These are phyloP conservation scores for Limulus polyphemus DNA, from an alignment of 2,888 invertebrate genomes.

Conservation along the genomic window DNA sequence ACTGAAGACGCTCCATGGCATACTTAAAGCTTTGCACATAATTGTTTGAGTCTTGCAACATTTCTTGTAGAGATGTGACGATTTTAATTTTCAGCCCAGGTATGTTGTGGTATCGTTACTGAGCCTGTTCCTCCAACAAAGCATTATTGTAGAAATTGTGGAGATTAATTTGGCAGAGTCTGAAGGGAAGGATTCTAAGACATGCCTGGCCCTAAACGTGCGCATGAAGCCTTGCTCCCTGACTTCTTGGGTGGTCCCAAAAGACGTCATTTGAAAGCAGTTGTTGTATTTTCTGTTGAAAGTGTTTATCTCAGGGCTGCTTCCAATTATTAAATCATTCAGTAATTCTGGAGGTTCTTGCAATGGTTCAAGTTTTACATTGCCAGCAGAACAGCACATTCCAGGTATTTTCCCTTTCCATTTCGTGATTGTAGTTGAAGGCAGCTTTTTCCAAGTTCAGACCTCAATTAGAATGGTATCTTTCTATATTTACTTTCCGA, in stretches of 20 bases:
- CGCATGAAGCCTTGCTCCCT: constrained; percentile 1
- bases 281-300: constrained; percentile 1
- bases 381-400: too few species aligned
- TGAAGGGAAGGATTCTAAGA: constrained; percentile 4
- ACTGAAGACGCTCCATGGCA: constrained; percentile 28
- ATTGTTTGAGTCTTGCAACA: constrained; percentile 29
- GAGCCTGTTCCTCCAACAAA: constrained; percentile 29
- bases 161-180: constrained; percentile 1
- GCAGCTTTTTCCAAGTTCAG: too few species aligned
- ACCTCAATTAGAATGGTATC: too few species aligned
- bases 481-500: too few species aligned
- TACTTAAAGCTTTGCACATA: constrained; percentile 31
- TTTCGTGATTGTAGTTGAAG: too few species aligned
- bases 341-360: too few species aligned
- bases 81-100: constrained; percentile 27
- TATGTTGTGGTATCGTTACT: constrained; percentile 27
- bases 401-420: too few species aligned
- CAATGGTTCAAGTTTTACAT: too few species aligned
- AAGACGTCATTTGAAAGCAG: constrained; percentile 11
- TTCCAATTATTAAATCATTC: too few species aligned
- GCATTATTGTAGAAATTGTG: constrained; percentile 23
- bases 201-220: constrained; percentile 8
- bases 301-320: neutral
- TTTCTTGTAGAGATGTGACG: constrained; percentile 29
- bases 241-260: constrained; percentile 1